These are phyloP conservation scores for Falco peregrinus DNA, from an alignment of 2,797 vertebrate genomes.

Conservation along the genomic window DNA sequence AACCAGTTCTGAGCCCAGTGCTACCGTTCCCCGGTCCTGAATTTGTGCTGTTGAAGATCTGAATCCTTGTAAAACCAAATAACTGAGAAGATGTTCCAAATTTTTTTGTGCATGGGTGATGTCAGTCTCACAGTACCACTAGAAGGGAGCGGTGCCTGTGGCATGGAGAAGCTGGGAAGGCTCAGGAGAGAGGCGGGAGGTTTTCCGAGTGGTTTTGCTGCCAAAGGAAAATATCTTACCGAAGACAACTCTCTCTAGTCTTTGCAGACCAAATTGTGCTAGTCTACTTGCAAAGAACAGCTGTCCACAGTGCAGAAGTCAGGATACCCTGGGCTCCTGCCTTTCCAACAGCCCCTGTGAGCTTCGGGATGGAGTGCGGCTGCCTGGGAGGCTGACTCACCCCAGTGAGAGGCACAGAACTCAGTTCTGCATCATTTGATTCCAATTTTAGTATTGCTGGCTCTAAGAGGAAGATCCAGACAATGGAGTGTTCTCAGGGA, in stretches of 20 bases:
- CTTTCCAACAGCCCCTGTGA: neutral
- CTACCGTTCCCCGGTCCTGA: rapidly evolving
- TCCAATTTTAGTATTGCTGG: neutral
- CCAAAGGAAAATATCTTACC: neutral
- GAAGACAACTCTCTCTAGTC: neutral
- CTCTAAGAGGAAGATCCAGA: neutral
- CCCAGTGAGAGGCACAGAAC: neutral
- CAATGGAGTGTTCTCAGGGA: neutral
- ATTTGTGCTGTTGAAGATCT: neutral
- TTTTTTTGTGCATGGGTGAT: rapidly evolving
- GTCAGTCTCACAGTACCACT: neutral
- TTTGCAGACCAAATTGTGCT: neutral
- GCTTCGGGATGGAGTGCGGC: neutral
- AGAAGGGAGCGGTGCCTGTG: neutral
- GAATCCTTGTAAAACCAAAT: neutral
- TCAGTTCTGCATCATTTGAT: neutral
- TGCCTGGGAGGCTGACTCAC: neutral
- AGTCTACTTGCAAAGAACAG: rapidly evolving
- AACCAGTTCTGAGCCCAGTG: neutral
- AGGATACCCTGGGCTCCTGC: neutral
- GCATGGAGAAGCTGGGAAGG: neutral
- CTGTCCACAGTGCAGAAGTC: neutral
- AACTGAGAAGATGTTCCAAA: neutral
- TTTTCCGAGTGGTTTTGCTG: neutral
- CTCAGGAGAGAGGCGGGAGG: neutral